Base-by-base conservation (phyloP, 2,113 vertebrate genomes). In the Clarias macrocephalus region DNA sequence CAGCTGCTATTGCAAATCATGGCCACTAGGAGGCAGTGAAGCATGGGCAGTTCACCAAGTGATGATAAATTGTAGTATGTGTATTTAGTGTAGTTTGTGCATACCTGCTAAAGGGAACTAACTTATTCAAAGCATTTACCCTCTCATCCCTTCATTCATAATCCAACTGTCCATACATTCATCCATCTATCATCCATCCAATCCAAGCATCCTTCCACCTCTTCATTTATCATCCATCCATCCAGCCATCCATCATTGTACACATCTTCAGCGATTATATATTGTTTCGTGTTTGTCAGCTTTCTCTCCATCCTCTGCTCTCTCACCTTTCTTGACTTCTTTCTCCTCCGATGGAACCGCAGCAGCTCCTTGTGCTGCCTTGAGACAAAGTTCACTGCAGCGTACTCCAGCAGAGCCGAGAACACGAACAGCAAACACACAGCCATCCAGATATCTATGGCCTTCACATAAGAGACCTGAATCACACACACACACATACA, bases 401-500 rank as follows among this genome's bases (percentile, higher is more conserved):
- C 98, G 0, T 99, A 99, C 90, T 99, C 98, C 94, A 99, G 28
- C 88, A 99, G 96, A 0, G 98, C 98, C 2, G 98, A 98, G 93
- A 99, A 99, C 65, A 99, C 98, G 76, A 99, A 99, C 25, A 99
- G 97, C 85, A 99, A 95, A 85, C 98, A 99, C 0, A 99, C 98
- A 0, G 98, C 98, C 98, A 99, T 99, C 98, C 98, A 99, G 91
- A 99, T 99, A 91, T 99, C 98, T 88, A 99, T 99, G 0, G 98
- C 98, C 93, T 99, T 99, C 30, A 99, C 98, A 60, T 99, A 99
- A 0, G 98, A 99, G 56, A 99, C 98, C 98, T 99, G 85, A 0
- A 59, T 25, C 25, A 83, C 5, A 88, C 3, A 82, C 37, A 72
- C 57, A 86, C 12, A 88, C 54, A 80, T 65, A 87, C 79, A 82